Evolutionary conservation across 1,140 invertebrate species (phyloP).

Genomic region (Drosophila bipectinata): DNA sequence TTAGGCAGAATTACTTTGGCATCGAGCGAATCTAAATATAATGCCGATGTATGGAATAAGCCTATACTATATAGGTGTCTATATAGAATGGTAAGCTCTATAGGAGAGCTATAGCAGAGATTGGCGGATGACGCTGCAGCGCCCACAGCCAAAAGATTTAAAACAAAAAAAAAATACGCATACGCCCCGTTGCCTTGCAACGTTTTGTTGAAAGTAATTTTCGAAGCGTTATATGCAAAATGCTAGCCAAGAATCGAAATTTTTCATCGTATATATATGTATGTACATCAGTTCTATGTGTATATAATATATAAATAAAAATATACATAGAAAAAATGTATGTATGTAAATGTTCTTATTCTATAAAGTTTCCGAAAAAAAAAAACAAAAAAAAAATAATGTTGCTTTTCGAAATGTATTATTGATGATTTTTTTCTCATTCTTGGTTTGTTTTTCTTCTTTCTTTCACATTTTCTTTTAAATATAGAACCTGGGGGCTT

Average conservation of each 20-base stretch:
- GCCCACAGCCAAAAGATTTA: background rate
- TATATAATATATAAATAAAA: conserved; percentile 32
- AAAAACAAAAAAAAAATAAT: conserved; percentile 51
- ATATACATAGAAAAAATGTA: background rate
- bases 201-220: conserved; percentile 47
- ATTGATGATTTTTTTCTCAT: conserved; percentile 44
- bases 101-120: background rate
- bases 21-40: conserved; percentile 37
- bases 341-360: conserved; percentile 25
- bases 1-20: conserved; percentile 39
- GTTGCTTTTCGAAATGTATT: conserved; percentile 54
- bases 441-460: conserved; percentile 49
- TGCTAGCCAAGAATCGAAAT: conserved; percentile 18
- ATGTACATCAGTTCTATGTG: conserved; percentile 23
- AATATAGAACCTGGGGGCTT: conserved; percentile 49
- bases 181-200: conserved; percentile 50
- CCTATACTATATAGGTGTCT: conserved; percentile 2
- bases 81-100: conserved; percentile 21
- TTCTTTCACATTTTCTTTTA: conserved; percentile 31
- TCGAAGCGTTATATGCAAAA: conserved; percentile 19
- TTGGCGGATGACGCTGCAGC: conserved; percentile 64
- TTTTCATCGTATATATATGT: conserved; percentile 12
- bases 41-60: conserved; percentile 15
- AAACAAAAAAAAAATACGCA: conserved; percentile 5
- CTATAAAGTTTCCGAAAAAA: conserved; percentile 38